These are phyloP conservation scores for Phenacoccus solenopsis DNA, from an alignment of 1,140 invertebrate genomes.

Conservation along the genomic window DNA sequence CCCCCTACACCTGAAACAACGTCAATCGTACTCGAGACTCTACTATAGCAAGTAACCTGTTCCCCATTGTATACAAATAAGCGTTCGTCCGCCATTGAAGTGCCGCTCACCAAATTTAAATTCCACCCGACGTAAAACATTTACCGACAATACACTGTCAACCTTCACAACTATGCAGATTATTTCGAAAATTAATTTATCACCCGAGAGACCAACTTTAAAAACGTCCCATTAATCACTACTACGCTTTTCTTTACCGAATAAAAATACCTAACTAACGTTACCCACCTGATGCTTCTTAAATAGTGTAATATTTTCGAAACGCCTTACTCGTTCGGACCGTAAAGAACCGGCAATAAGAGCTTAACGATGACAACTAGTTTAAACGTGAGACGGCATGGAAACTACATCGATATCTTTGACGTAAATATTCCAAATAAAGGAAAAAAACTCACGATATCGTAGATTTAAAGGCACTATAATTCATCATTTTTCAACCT, in stretches of 20 bases:
- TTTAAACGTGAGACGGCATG: no score
- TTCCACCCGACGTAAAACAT: no score
- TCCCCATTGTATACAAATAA: no score
- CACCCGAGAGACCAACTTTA: background rate
- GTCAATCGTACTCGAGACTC: background rate
- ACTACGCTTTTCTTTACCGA: background rate
- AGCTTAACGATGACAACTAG: background rate
- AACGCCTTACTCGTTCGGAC: background rate
- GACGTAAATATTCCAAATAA: no score
- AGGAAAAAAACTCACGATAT: no score
- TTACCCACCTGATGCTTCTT: background rate
- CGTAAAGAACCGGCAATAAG: background rate
- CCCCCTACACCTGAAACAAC: background rate
- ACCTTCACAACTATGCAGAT: background rate
- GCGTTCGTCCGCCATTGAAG: no score
- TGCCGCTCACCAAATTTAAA: no score
- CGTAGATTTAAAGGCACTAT: no score
- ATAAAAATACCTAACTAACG: background rate
- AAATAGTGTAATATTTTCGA: background rate
- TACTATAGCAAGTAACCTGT: no score
- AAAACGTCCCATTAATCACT: background rate
- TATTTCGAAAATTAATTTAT: slow-evolving; percentile 9
- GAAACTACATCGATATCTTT: no score
- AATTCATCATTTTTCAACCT: no score
- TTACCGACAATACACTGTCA: no score